Conservation (phyloP, 2,888 invertebrate species). For the Trichopria drosophilae region DNA sequence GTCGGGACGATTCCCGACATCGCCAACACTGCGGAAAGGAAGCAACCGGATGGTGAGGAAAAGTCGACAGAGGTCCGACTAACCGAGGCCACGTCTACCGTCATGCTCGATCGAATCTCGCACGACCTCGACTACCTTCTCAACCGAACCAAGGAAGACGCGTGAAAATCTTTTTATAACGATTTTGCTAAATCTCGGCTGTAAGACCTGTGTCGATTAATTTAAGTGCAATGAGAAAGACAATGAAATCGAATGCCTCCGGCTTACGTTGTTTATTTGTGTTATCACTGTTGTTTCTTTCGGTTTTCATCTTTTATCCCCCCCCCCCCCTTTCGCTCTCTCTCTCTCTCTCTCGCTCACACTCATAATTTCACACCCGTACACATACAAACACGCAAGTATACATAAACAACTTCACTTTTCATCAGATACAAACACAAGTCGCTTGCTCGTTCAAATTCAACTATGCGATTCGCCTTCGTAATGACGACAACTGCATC, state of each 20-base stretch:
- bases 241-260: constrained; percentile 14
- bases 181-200: neutral
- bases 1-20: constrained; percentile 55
- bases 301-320: too few species aligned
- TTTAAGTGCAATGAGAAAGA: neutral
- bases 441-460: too few species aligned
- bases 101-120: constrained; percentile 78
- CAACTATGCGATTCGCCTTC: too few species aligned
- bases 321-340: too few species aligned
- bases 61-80: neutral
- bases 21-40: constrained; percentile 52
- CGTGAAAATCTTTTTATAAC: neutral
- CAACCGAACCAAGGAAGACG: constrained; percentile 63
- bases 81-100: constrained; percentile 49
- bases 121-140: constrained; percentile 81
- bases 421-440: too few species aligned
- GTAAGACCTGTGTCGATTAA: neutral
- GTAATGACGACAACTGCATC: too few species aligned
- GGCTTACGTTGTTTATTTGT: constrained; percentile 27
- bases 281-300: constrained; percentile 32
- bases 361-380: neutral
- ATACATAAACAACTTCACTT: too few species aligned
- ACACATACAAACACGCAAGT: too few species aligned
- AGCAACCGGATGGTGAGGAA: constrained; percentile 52
- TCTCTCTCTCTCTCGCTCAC: constrained; percentile 10